Conservation (phyloP, 2,113 vertebrate genomes). For the Spheniscus mendiculus region DNA sequence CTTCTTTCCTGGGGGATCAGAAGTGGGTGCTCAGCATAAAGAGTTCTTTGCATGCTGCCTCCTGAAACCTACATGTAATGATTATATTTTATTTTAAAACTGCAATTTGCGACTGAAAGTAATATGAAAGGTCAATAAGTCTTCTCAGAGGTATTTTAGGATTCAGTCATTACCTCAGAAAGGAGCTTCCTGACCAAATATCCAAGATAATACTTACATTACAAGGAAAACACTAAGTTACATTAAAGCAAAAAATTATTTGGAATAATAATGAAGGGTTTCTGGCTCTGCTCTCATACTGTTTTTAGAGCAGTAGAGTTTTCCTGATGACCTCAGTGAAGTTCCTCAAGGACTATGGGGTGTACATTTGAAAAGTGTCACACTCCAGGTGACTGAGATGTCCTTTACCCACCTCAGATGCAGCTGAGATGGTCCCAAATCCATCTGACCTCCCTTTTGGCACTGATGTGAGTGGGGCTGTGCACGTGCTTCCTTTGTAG, state of each 20-base stretch:
- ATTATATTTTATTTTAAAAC: not conserved
- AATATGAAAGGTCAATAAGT: not conserved
- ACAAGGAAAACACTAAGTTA: not conserved
- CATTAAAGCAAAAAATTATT: not conserved
- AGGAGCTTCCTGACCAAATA: not conserved
- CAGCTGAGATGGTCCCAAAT: not conserved
- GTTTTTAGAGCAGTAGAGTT: not conserved
- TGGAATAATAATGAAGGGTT: not conserved
- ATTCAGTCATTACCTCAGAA: constrained; percentile 18
- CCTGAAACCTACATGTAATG: not conserved
- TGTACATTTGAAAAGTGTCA: not conserved
- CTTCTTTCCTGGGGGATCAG: not conserved
- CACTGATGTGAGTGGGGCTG: not conserved
- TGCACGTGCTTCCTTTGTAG: not conserved
- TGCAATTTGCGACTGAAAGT: not conserved
- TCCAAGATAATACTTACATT: not conserved
- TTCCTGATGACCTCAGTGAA: not conserved
- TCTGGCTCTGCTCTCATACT: not conserved
- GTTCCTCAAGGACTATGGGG: not conserved
- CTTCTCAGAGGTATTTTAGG: not conserved
- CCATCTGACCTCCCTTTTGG: not conserved
- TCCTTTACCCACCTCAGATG: not conserved
- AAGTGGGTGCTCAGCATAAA: not conserved
- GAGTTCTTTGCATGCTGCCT: not conserved
- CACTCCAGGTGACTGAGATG: not conserved